Evolutionary conservation across 1,140 invertebrate genomes (phyloP).

Genomic region (Pinna nobilis): DNA sequence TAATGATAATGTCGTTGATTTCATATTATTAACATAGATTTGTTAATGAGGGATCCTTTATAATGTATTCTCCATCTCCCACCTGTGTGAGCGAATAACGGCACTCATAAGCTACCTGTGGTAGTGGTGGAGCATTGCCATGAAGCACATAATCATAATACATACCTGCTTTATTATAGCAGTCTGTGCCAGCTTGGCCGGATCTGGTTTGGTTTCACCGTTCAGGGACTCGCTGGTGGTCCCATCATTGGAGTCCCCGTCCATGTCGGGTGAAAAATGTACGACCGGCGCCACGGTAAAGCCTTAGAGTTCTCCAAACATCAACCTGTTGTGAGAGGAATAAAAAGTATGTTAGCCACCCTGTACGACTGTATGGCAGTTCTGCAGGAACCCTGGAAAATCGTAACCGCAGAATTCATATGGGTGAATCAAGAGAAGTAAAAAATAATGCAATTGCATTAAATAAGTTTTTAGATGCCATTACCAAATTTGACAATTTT

Average conservation of each 20-base stretch:
- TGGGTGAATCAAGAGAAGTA: too few species aligned
- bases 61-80: constrained; percentile 22
- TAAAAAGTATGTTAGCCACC: constrained; percentile 27
- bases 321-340: too few species aligned
- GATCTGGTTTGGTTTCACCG: constrained; percentile 71
- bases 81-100: constrained; percentile 43
- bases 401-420: too few species aligned
- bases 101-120: not conserved
- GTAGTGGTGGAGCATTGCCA: too few species aligned
- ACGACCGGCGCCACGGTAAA: constrained; percentile 42
- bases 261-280: constrained; percentile 57
- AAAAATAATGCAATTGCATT: too few species aligned
- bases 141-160: not conserved
- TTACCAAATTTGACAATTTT: too few species aligned
- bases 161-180: constrained; percentile 74
- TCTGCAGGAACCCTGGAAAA: too few species aligned
- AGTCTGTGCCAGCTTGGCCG: constrained; percentile 70
- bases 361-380: constrained; percentile 10
- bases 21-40: constrained; percentile 72
- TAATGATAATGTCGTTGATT: constrained; percentile 33
- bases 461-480: too few species aligned
- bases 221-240: constrained; percentile 65
- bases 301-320: constrained; percentile 1
- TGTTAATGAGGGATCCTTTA: constrained; percentile 62
- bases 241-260: constrained; percentile 70